phyloP scores from a whole-genome alignment of 2,888 invertebrate genomes.

The Cheilosia vernalis region DNA sequence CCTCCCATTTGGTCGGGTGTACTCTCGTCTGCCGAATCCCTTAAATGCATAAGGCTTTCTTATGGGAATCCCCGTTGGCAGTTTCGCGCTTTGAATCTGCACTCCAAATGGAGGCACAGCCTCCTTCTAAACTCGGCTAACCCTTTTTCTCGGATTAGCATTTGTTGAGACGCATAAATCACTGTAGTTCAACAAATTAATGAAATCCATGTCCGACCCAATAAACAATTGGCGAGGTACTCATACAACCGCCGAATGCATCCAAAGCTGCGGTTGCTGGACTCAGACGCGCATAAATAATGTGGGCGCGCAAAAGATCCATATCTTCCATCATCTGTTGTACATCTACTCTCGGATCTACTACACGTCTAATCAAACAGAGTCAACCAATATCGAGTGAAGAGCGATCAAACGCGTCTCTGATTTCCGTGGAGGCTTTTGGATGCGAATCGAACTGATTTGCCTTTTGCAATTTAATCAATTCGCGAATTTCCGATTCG shows the following conservation, averaged over 20 bases:
- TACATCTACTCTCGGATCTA: no score
- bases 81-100: slow-evolving; percentile 44
- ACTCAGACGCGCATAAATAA: slow-evolving; percentile 53
- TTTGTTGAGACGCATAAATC: slow-evolving; percentile 62
- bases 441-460: slow-evolving; percentile 37
- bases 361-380: slow-evolving; percentile 54
- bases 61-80: slow-evolving; percentile 19
- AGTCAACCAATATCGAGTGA: slow-evolving; percentile 28
- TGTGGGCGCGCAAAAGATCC: slow-evolving; percentile 64
- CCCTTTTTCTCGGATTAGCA: slow-evolving; percentile 49
- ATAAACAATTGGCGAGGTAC: slow-evolving; percentile 17
- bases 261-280: slow-evolving; percentile 21
- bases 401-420: slow-evolving; percentile 8
- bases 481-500: slow-evolving; percentile 65
- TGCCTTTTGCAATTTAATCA: slow-evolving; percentile 48
- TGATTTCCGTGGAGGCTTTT: neutral
- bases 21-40: slow-evolving; percentile 15
- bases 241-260: slow-evolving; percentile 23
- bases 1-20: slow-evolving; percentile 15
- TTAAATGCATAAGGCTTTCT: slow-evolving; percentile 30
- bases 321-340: slow-evolving; percentile 63
- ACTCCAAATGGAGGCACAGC: slow-evolving; percentile 25
- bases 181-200: slow-evolving; percentile 56
- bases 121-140: neutral
- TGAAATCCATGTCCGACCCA: slow-evolving; percentile 53